Base-by-base conservation (phyloP, 2,113 vertebrate species). In the Hirundichthys speculiger region DNA sequence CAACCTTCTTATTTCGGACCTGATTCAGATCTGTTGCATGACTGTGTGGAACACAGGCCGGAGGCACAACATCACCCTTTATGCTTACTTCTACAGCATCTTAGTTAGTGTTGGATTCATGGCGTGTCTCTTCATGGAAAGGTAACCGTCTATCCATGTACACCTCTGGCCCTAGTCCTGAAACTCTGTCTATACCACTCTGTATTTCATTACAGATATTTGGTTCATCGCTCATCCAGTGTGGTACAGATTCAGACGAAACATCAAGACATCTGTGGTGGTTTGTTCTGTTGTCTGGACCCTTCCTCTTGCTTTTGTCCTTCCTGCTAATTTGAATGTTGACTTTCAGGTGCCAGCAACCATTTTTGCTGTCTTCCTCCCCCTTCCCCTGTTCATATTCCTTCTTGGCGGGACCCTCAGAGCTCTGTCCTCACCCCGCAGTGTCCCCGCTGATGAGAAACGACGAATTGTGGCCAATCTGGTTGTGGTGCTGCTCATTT, bases 311-410 rank as follows among this genome's bases (percentile, higher is more conserved):
- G 4, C 52, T n/a, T 30, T 7, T 11, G 5, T 30, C 25, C 16
- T 34, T 3, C 20, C 16, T 12, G 1, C 62, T 40, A 0, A 39
- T 30, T 16, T 68, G 7, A 2, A 38, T 15, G 18, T 0, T 48
- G 0, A 27, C 10, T 2, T 59, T 2, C 0, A 2, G 25, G 18
- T 6, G 0, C 0, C 0, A 14, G 0, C 0, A 2, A 25, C 1
- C 2, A 52, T 52, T 6, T 5, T 4, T 0, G 10, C 0, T 2
- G 0, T 40, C 40, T 3, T 68, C 21, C 3, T 69, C 9, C 58
- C 72, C 2, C 0, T 68, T 14, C 72, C 64, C 0, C 21, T 75
- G 25, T 4, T 75, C 11, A n/a, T 75, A 0, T 61, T 55, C 24
- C 62, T 47, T 13, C 51, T 74, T 9, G 2, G 2, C 61, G 38